These are phyloP conservation scores for Falco peregrinus DNA, from an alignment of 2,797 vertebrate genomes.

Conservation along the genomic window DNA sequence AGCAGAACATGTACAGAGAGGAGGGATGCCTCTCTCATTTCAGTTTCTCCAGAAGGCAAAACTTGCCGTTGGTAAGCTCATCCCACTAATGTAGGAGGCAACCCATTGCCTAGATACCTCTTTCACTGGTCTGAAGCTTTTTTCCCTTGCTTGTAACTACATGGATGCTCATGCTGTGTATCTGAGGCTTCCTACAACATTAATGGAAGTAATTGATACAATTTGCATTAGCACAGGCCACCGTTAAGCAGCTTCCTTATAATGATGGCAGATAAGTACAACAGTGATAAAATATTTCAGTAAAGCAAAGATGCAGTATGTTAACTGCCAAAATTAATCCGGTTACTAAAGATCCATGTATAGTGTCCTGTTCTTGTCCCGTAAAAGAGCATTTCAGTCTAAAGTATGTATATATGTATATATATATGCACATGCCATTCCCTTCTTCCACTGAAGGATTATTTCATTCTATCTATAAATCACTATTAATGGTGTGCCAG, in stretches of 20 bases:
- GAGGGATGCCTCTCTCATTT: neutral
- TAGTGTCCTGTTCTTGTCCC: neutral
- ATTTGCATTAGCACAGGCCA: neutral
- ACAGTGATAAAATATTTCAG: neutral
- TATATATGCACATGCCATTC: neutral
- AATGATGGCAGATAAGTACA: neutral
- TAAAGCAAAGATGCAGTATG: neutral
- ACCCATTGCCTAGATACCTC: neutral
- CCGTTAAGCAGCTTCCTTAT: neutral
- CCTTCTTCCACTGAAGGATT: neutral
- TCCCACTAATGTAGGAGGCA: neutral
- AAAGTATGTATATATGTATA: neutral
- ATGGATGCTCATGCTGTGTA: neutral
- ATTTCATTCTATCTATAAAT: neutral
- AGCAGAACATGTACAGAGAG: neutral
- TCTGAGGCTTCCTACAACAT: neutral
- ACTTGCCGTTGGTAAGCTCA: neutral
- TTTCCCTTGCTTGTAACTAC: neutral
- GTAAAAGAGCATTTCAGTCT: neutral
- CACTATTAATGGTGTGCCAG: neutral
- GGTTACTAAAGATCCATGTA: neutral
- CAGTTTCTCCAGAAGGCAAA: neutral
- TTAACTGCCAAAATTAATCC: neutral
- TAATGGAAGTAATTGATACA: neutral
- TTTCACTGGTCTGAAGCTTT: neutral